Evolutionary conservation across 2,888 invertebrate genomes (phyloP).

Genomic region (Erebia aethiops): DNA sequence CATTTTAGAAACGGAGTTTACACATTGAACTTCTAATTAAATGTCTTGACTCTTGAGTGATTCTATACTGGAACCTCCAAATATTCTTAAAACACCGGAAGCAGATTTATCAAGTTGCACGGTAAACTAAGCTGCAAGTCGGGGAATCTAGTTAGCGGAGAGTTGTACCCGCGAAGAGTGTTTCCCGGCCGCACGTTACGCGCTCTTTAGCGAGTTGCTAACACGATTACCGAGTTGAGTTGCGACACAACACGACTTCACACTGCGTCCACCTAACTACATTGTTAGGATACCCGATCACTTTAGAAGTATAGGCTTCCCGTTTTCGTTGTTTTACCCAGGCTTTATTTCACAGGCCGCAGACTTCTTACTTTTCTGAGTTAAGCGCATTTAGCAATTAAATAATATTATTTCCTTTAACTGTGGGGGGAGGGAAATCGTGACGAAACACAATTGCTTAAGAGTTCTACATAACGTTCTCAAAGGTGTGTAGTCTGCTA

Average conservation of each 20-base stretch:
- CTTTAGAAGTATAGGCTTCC: neutral
- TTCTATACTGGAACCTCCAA: too few species aligned
- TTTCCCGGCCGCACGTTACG: slow-evolving; percentile 57
- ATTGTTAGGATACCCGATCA: slow-evolving; percentile 2
- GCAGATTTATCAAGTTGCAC: neutral
- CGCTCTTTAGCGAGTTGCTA: slow-evolving; percentile 64
- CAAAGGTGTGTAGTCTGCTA: too few species aligned
- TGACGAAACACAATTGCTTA: too few species aligned
- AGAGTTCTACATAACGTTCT: too few species aligned
- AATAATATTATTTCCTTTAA: too few species aligned
- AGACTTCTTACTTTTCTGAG: neutral
- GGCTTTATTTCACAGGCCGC: neutral
- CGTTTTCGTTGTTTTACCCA: neutral
- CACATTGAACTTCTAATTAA: too few species aligned
- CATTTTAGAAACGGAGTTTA: too few species aligned
- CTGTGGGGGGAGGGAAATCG: too few species aligned
- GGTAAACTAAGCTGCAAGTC: slow-evolving; percentile 21
- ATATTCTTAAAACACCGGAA: too few species aligned
- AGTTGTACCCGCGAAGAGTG: slow-evolving; percentile 47
- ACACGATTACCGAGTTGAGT: slow-evolving; percentile 60
- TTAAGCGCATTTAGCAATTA: too few species aligned
- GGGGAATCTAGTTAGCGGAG: slow-evolving; percentile 42
- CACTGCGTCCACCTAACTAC: slow-evolving; percentile 23
- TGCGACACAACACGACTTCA: slow-evolving; percentile 38
- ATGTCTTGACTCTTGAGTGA: too few species aligned